A percentile compares a stretch with the other conserved stretches of the same genome.
Conservation (phyloP, 2,888 invertebrate species). For the Leptinotarsa juncta region DNA sequence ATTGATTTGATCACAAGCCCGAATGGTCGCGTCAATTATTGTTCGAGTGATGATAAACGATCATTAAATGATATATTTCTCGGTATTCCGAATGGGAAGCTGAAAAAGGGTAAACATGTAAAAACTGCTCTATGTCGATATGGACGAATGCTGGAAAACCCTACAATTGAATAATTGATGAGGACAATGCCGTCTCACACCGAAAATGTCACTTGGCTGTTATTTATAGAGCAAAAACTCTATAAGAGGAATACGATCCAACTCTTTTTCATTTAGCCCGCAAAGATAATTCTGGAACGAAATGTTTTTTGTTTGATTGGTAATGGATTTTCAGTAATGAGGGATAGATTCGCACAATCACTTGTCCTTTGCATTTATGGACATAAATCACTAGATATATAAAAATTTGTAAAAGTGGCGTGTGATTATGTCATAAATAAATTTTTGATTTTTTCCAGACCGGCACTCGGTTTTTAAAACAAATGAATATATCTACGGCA, state of each 20-base stretch:
- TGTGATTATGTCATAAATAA: too few species aligned
- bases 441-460: not conserved
- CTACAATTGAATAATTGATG: conserved; percentile 10
- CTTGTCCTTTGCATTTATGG: not conserved
- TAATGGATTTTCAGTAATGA: not conserved
- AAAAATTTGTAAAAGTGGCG: not conserved
- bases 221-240: conserved; percentile 1
- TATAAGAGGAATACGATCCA: not conserved
- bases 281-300: conserved; percentile 1
- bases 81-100: not conserved
- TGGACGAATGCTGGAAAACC: not conserved
- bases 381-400: not conserved
- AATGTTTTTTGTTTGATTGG: not conserved
- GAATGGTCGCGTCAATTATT: not conserved
- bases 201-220: conserved; percentile 6
- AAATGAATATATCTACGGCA: too few species aligned
- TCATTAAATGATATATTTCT: not conserved
- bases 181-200: conserved; percentile 7
- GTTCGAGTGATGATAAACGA: not conserved
- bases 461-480: too few species aligned
- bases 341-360: not conserved
- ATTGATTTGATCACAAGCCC: conserved; percentile 6
- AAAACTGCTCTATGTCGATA: conserved; percentile 4
- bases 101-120: conserved; percentile 11
- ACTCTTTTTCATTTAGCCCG: not conserved